phyloP scores from a whole-genome alignment of 2,113 vertebrate species.

The Mustela nigripes region DNA sequence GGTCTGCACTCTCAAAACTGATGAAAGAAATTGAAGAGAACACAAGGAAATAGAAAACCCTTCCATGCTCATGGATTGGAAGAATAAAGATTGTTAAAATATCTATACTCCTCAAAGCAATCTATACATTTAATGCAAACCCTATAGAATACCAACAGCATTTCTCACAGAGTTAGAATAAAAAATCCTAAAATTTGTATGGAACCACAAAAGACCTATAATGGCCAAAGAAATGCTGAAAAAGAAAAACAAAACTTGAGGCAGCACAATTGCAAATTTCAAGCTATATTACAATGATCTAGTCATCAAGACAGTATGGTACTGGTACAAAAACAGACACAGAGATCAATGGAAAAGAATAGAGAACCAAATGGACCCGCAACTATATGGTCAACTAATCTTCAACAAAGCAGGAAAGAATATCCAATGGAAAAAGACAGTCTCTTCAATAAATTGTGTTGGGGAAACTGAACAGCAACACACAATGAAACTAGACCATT shows the following conservation, averaged over 20 bases:
- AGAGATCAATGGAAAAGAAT: not conserved
- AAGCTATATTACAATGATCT: not conserved
- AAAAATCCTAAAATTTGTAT: not conserved
- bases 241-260: not conserved
- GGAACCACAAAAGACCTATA: not conserved
- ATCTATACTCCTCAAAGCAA: not conserved
- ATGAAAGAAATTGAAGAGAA: not conserved
- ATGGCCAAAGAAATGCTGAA: not conserved
- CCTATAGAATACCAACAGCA: not conserved
- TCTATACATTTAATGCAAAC: not conserved
- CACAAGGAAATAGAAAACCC: not conserved
- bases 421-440: not conserved
- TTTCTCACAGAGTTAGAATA: not conserved
- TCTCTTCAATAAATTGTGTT: not conserved
- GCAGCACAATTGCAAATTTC: not conserved
- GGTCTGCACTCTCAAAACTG: not conserved
- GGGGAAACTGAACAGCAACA: not conserved
- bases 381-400: not conserved
- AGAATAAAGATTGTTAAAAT: not conserved
- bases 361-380: not conserved
- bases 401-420: not conserved
- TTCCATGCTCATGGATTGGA: not conserved
- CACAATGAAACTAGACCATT: not conserved
- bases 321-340: not conserved
- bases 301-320: not conserved